Evolutionary conservation across 2,888 invertebrate genomes (phyloP).

Genomic region (Acrobasis repandana): DNA sequence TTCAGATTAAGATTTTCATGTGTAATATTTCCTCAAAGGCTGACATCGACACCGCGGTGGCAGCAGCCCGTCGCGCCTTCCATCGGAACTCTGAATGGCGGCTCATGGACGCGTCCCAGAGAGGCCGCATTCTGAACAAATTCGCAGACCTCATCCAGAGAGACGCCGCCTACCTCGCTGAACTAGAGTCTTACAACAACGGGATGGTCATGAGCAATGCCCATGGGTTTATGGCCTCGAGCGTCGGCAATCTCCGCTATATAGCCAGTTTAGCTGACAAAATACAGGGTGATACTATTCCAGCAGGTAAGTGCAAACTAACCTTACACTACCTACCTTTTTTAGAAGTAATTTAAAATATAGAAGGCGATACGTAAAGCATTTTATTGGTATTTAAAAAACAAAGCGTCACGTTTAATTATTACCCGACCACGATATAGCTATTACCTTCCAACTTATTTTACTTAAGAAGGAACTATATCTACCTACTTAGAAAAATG

Average conservation of each 20-base stretch:
- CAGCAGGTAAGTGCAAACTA: constrained; percentile 65
- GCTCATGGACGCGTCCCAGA: constrained; percentile 89
- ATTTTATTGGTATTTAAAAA: too few relatives aligned
- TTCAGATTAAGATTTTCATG: too few relatives aligned
- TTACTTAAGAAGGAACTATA: too few relatives aligned
- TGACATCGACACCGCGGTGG: constrained; percentile 89
- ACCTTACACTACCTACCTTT: too few relatives aligned
- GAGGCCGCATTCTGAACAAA: constrained; percentile 87
- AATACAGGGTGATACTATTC: constrained; percentile 88
- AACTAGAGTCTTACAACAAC: constrained; percentile 94
- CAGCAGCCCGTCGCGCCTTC: constrained; percentile 89
- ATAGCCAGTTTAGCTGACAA: constrained; percentile 95
- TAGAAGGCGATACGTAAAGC: too few relatives aligned
- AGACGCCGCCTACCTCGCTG: constrained; percentile 88
- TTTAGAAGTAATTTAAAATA: too few relatives aligned
- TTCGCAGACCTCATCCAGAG: constrained; percentile 91
- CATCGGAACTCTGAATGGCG: constrained; percentile 87
- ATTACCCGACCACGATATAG: too few relatives aligned
- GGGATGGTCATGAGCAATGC: constrained; percentile 89
- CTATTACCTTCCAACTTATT: too few relatives aligned
- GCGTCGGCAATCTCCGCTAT: constrained; percentile 85
- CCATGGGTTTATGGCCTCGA: constrained; percentile 77
- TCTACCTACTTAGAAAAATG: background rate
- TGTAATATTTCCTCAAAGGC: constrained; percentile 58
- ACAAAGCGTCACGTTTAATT: too few relatives aligned